These are phyloP conservation scores for Melanerpes aurifrons DNA, from an alignment of 2,113 vertebrate genomes.

Conservation along the genomic window DNA sequence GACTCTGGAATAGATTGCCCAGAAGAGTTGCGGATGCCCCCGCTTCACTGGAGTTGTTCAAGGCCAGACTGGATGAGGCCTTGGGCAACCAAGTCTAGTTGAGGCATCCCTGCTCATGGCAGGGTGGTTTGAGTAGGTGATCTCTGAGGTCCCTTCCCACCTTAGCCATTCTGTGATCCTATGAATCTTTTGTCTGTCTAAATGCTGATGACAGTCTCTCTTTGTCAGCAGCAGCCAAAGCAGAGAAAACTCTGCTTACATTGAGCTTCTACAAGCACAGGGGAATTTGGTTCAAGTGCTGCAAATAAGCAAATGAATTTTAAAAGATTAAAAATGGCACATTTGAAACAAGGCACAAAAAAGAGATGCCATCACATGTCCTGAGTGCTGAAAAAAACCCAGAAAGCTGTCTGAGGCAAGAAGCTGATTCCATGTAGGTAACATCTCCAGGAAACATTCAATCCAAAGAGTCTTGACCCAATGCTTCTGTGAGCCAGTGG, in stretches of 20 bases:
- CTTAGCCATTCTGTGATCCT: no score
- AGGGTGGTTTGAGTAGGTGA: no score
- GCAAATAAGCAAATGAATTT: background rate
- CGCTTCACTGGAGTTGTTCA: no score
- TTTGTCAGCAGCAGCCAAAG: background rate
- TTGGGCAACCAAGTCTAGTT: no score
- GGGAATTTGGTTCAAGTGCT: background rate
- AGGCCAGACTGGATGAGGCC: no score
- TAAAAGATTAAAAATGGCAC: background rate
- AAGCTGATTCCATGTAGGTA: background rate
- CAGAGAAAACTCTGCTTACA: background rate
- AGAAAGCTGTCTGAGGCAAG: background rate
- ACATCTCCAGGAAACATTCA: background rate
- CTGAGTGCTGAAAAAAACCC: background rate
- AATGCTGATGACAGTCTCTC: background rate
- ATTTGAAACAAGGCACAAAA: background rate
- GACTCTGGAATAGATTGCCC: no score
- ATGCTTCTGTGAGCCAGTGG: background rate
- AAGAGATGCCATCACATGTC: background rate
- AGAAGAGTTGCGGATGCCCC: no score
- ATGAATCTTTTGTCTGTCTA: background rate
- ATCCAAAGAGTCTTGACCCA: background rate
- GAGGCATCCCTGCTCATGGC: no score
- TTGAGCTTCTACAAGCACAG: background rate
- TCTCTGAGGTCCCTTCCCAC: no score